phyloP scores from a whole-genome alignment of 1,140 invertebrate genomes.

The Rhizoglyphus robini region DNA sequence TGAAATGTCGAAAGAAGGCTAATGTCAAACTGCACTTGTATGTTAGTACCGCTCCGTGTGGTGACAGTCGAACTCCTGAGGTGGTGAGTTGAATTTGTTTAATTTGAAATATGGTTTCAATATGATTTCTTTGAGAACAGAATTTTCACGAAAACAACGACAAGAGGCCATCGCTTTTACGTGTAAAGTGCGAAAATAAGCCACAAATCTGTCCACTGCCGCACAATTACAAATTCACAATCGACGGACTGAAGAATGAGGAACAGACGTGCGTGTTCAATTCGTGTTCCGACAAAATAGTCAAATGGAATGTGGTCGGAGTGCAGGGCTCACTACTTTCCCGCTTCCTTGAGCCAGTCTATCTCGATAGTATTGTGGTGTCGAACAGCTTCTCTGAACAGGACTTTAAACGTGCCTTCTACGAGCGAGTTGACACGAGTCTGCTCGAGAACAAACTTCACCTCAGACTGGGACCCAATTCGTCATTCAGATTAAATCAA shows the following conservation, averaged over 20 bases:
- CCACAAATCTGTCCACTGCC: too few relatives aligned
- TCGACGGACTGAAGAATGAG: constrained; percentile 37
- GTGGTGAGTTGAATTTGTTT: too few relatives aligned
- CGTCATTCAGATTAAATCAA: neutral
- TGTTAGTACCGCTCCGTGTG: constrained; percentile 93
- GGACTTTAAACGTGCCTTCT: constrained; percentile 36
- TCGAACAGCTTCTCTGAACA: constrained; percentile 37
- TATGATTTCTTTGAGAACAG: constrained; percentile 31
- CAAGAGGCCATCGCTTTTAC: constrained; percentile 32
- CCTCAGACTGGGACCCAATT: neutral
- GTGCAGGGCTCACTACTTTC: constrained; percentile 38
- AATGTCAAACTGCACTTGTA: constrained; percentile 65
- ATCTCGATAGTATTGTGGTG: constrained; percentile 34
- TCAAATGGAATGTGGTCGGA: constrained; percentile 39
- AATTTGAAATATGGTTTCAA: constrained; percentile 26
- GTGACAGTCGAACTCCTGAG: constrained; percentile 47
- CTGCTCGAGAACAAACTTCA: neutral
- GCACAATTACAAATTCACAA: constrained; percentile 31
- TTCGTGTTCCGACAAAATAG: constrained; percentile 42
- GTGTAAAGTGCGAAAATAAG: too few relatives aligned
- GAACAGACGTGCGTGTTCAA: constrained; percentile 28
- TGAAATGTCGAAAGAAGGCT: constrained; percentile 25
- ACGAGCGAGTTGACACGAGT: constrained; percentile 30
- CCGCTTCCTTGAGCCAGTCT: constrained; percentile 36
- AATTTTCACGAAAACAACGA: constrained; percentile 28